Evolutionary conservation across 1,140 invertebrate genomes (phyloP).

Genomic region (Aphis gossypii): DNA sequence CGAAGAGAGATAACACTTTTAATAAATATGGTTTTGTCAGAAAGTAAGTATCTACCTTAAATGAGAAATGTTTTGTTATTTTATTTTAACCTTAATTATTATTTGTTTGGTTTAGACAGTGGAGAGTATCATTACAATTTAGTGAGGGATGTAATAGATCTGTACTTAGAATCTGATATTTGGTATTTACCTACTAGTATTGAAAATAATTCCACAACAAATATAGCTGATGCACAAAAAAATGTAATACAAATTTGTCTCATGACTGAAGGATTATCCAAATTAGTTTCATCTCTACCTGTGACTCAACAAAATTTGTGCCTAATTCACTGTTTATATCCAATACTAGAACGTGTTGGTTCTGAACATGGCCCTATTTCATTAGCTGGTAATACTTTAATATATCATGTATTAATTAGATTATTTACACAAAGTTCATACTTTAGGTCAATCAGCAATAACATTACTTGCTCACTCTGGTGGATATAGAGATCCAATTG

Average conservation of each 20-base stretch:
- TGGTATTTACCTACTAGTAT: slow-evolving; percentile 39
- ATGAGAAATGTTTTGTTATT: neutral
- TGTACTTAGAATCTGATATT: slow-evolving; percentile 66
- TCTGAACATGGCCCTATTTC: slow-evolving; percentile 55
- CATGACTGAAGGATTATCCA: slow-evolving; percentile 71
- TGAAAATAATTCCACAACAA: slow-evolving; percentile 55
- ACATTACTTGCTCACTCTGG: slow-evolving; percentile 18
- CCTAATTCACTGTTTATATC: slow-evolving; percentile 72
- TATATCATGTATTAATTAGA: neutral
- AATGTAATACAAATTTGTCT: slow-evolving; percentile 70
- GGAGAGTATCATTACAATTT: neutral
- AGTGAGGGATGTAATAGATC: slow-evolving; percentile 43
- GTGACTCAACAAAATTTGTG: slow-evolving; percentile 66
- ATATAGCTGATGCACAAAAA: slow-evolving; percentile 67
- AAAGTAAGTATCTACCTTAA: slow-evolving; percentile 63
- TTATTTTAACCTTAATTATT: neutral
- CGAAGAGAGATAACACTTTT: slow-evolving; percentile 68
- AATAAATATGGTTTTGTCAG: slow-evolving; percentile 66
- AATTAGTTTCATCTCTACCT: slow-evolving; percentile 67
- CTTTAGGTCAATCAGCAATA: slow-evolving; percentile 31
- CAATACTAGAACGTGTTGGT: slow-evolving; percentile 74
- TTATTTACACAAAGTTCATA: neutral
- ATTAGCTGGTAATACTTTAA: slow-evolving; percentile 36
- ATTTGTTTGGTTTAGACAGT: slow-evolving; percentile 5
- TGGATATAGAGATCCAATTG: neutral